Base-by-base conservation (phyloP, 2,888 invertebrate species). In the Portevinia maculata region DNA sequence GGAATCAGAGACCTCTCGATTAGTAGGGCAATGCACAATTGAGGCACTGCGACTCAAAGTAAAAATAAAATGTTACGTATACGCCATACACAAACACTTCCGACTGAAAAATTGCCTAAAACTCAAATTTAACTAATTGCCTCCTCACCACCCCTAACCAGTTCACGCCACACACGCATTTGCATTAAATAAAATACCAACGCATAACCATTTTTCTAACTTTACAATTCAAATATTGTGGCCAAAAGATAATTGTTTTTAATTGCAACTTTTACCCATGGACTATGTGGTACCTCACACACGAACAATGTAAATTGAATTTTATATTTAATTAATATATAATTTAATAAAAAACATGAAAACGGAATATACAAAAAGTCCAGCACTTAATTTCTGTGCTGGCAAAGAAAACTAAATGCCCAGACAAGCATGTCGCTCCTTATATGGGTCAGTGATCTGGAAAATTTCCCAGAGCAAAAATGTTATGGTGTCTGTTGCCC, bases 401-500 rank as follows among this genome's bases (percentile, higher is more conserved):
- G n/a, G 30, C 30, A 24, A 37, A 37, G 9, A 19, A 44, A 21
- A 34, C 19, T 24, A 15, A 19, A 71, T 48, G 60, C 32, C 50
- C 71, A 71, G 71, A 62, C 71, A 62, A 48, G 37, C 64, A 48
- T 46, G 73, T 39, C 55, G 13, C 64, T 48, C 55, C 37, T 55
- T 64, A 74, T 57, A 65, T 74, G 74, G 65, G 65, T 65, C 65
- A 74, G 57, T 74, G 74, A 65, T 65, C 57, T 74, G 74, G 64
- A 65, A 65, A 65, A 65, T 74, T 57, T 52, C 55, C 17, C 46
- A 24, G 17, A 62, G 52, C 55, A 73, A 24, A 48, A 59, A 52
- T 50, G 3, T 30, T 11, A 48, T 34, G 8, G 21, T 50, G 55
- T 73, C 48, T 55, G 46, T 32, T 57, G 46, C 11, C 15, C 53